These are phyloP conservation scores for Epirrhoe alternata DNA, from an alignment of 2,888 invertebrate species.

Conservation along the genomic window DNA sequence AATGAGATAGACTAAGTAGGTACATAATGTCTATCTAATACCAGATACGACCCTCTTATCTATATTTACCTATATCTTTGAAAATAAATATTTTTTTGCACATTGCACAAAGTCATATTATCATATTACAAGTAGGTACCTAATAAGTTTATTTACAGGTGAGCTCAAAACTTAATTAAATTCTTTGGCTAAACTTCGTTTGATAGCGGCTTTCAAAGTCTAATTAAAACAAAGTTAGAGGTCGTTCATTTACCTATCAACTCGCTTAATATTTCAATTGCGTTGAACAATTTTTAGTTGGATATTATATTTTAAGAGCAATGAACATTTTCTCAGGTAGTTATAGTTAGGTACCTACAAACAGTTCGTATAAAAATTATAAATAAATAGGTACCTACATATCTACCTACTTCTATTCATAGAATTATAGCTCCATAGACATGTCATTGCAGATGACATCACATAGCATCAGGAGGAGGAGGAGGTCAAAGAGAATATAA, in stretches of 20 bases:
- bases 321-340: not conserved
- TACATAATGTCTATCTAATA: too few relatives aligned
- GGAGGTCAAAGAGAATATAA: too few relatives aligned
- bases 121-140: conserved; percentile 22
- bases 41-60: not conserved
- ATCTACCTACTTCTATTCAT: too few relatives aligned
- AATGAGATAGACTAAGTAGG: not conserved
- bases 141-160: conserved; percentile 39
- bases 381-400: too few relatives aligned
- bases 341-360: not conserved
- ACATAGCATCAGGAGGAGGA: too few relatives aligned
- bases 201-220: conserved; percentile 42
- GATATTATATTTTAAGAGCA: conserved; percentile 4
- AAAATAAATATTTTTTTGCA: conserved; percentile 1
- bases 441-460: too few relatives aligned
- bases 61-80: not conserved
- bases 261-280: conserved; percentile 28
- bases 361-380: too few relatives aligned
- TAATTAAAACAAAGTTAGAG: conserved; percentile 49
- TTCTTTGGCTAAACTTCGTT: conserved; percentile 42
- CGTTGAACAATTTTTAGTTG: conserved; percentile 9
- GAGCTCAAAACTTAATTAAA: conserved; percentile 50
- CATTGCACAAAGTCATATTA: conserved; percentile 17
- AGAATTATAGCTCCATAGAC: too few relatives aligned
- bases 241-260: conserved; percentile 42